These are phyloP conservation scores for Lordiphosa stackelbergi DNA, from an alignment of 1,140 invertebrate genomes.

Conservation along the genomic window DNA sequence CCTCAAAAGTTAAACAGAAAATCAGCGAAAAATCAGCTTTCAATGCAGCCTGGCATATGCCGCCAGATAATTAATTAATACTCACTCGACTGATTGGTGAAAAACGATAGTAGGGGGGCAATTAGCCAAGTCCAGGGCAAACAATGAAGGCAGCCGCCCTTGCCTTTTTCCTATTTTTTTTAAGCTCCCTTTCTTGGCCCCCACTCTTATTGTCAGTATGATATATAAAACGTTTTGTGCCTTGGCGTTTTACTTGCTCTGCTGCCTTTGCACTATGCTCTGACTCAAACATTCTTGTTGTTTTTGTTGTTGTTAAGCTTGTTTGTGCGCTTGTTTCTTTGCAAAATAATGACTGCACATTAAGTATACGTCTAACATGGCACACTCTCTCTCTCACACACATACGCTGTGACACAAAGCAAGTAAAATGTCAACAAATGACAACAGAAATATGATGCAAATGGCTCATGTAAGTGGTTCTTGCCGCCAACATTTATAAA, in stretches of 20 bases:
- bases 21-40: conserved; percentile 55
- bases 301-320: conserved; percentile 33
- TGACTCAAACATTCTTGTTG: conserved; percentile 14
- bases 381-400: conserved; percentile 30
- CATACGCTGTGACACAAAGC: conserved; percentile 36
- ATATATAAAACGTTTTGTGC: conserved; percentile 34
- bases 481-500: conserved; percentile 65
- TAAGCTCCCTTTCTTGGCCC: conserved; percentile 14
- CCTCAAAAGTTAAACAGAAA: conserved; percentile 56
- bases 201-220: neutral
- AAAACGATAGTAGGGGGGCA: conserved; percentile 49
- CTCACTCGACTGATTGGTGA: conserved; percentile 57
- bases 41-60: conserved; percentile 58
- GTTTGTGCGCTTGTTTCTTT: conserved; percentile 61
- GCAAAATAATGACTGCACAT: conserved; percentile 73
- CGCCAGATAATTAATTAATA: conserved; percentile 62
- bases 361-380: conserved; percentile 58
- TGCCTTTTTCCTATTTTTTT: conserved; percentile 28
- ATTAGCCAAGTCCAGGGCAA: conserved; percentile 54
- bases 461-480: conserved; percentile 73
- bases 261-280: conserved; percentile 43
- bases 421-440: conserved; percentile 73
- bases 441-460: conserved; percentile 76
- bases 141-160: conserved; percentile 35
- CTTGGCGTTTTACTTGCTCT: conserved; percentile 30